Evolutionary conservation across 1,140 invertebrate genomes (phyloP).

Genomic region (Bombyx mandarina): DNA sequence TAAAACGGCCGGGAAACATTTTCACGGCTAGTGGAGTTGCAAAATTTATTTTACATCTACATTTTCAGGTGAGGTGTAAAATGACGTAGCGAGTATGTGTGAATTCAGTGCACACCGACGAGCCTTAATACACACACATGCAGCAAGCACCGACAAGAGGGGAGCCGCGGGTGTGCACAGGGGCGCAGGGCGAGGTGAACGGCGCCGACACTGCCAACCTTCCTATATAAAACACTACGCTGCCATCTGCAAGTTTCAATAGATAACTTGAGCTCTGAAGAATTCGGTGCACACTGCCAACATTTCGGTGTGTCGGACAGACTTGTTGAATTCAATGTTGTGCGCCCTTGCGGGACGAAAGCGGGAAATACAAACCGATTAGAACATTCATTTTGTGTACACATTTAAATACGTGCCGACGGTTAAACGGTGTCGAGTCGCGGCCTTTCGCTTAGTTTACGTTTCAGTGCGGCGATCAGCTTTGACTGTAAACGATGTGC

Average conservation of each 20-base stretch:
- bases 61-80: conserved; percentile 17
- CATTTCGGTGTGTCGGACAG: conserved; percentile 41
- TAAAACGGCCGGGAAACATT: no score
- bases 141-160: conserved; percentile 14
- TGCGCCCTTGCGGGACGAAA: conserved; percentile 37
- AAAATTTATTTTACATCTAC: no score
- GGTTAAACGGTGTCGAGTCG: conserved; percentile 41
- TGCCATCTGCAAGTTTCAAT: conserved; percentile 69
- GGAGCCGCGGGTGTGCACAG: conserved; percentile 12
- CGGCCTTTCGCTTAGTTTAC: no score
- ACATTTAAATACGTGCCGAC: conserved; percentile 15
- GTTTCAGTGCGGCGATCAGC: neutral
- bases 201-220: conserved; percentile 39
- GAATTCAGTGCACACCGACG: conserved; percentile 27
- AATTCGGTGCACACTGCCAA: conserved; percentile 58
- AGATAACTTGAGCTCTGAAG: conserved; percentile 61
- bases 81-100: conserved; percentile 26
- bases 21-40: no score
- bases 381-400: conserved; percentile 24
- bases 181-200: conserved; percentile 19
- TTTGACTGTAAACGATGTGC: conserved; percentile 30
- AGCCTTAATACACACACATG: conserved; percentile 26
- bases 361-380: conserved; percentile 48
- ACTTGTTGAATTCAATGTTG: conserved; percentile 52
- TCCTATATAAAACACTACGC: conserved; percentile 61